Evolutionary conservation across 2,113 vertebrate genomes (phyloP), one percentile per base, ranked within the genome.

Genomic region (Dolichallabes microphthalmus): DNA sequence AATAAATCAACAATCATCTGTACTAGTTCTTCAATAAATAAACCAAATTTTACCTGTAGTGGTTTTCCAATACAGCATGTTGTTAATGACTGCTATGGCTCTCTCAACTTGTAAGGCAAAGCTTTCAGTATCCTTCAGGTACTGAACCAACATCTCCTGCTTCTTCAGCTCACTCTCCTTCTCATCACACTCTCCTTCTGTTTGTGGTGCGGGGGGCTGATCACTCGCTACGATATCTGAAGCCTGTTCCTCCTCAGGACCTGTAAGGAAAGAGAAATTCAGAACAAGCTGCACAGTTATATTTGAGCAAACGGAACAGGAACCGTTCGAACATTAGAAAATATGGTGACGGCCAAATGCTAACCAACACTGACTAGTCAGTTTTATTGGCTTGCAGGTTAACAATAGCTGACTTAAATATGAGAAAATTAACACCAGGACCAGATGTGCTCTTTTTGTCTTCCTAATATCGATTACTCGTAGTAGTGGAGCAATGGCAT

Each of bases 61-160:
- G 5, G 95, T 97, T 87, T 96, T 96, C 93, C 96, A 97, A 2
- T 97, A 98, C 88, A 99, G 95, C 96, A 98, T 94, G 80, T 91
- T 95, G 93, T 96, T 96, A 85, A 98, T 95, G 76, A 96, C 87
- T 39, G 94, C 92, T 61, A 98, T 93, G 71, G 97, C 97, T 86
- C 95, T 95, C 79, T 96, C 95, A 78, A 99, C 96, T 92, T 97
- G 97, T 87, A 95, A 76, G 19, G 96, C 95, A 45, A 99, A 99
- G 90, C 90, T 94, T 80, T 96, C 96, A 2, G 97, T 97, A 25
- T 99, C 97, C 85, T 90, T 95, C 84, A 99, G 92, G 87, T 99
- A 99, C 86, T 98, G 97, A 76, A 99, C 97, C 91, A 99, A 73
- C 96, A 97, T 96, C 91, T 98, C 95, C 91, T 98, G 98, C 90